Percentiles rank a stretch among this genome's conserved stretches.
Conservation (phyloP, 2,797 vertebrate species). For the Lutjanus argentimaculatus region DNA sequence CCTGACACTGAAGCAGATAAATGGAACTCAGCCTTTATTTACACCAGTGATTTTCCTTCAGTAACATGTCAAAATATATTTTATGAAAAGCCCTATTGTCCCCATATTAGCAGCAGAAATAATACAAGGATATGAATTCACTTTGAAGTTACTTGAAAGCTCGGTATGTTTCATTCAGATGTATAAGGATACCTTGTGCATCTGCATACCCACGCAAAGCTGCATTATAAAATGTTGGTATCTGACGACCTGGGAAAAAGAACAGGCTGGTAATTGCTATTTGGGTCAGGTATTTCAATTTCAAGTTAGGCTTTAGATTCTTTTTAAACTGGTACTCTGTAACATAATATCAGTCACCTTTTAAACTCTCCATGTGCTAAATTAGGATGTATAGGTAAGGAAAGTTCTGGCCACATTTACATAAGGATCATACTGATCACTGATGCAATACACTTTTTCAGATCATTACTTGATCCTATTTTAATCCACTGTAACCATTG, state of each 20-base stretch:
- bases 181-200: no score
- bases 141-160: no score
- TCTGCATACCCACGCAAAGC: no score
- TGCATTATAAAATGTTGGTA: not conserved
- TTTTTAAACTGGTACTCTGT: not conserved
- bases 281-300: not conserved
- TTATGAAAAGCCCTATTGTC: not conserved
- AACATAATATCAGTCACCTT: not conserved
- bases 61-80: not conserved
- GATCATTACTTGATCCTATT: not conserved
- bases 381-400: no score
- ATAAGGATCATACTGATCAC: not conserved
- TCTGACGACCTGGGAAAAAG: not conserved
- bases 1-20: not conserved
- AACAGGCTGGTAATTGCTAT: not conserved
- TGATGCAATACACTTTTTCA: not conserved
- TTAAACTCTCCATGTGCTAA: no score
- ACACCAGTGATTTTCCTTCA: not conserved
- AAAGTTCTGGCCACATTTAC: not conserved
- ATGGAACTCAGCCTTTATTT: not conserved
- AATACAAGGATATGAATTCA: not conserved
- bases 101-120: not conserved
- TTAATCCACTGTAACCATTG: not conserved
- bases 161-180: no score
- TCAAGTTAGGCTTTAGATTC: not conserved